Evolutionary conservation across 2,797 vertebrate species (phyloP).

Genomic region (Gymnoscopelus braueri): DNA sequence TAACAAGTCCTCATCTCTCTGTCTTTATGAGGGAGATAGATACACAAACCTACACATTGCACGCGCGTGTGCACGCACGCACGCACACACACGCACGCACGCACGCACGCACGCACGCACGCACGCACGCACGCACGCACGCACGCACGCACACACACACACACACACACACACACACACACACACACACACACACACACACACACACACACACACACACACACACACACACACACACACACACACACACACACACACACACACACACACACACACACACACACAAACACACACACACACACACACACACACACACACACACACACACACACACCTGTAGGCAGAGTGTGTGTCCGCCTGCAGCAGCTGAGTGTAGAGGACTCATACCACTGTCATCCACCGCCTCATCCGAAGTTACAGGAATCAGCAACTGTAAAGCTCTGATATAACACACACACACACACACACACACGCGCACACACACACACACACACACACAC

Average conservation of each 20-base stretch:
- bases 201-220: not conserved
- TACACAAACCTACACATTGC: no score
- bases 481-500: slow-evolving; percentile 2
- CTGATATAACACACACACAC: slow-evolving; percentile 66
- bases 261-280: not conserved
- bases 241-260: not conserved
- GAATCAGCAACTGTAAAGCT: slow-evolving; percentile 85
- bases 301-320: slow-evolving; percentile 22
- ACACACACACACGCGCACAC: slow-evolving; percentile 7
- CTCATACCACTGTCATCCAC: slow-evolving; percentile 93
- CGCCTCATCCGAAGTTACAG: slow-evolving; percentile 82
- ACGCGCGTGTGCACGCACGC: not conserved
- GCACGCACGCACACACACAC: not conserved
- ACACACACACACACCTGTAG: slow-evolving; percentile 75
- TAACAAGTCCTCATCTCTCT: not conserved
- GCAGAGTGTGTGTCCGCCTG: slow-evolving; percentile 88
- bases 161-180: not conserved
- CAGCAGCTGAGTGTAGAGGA: slow-evolving; percentile 93
- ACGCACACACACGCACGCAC: not conserved
- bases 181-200: no score
- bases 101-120: slow-evolving; percentile 4
- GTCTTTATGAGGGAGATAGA: not conserved
- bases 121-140: slow-evolving; percentile 44
- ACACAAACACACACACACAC: slow-evolving; percentile 1
- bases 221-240: not conserved